phyloP scores from a whole-genome alignment of 2,113 vertebrate species.

The Ptilorrhoa leucosticta region DNA sequence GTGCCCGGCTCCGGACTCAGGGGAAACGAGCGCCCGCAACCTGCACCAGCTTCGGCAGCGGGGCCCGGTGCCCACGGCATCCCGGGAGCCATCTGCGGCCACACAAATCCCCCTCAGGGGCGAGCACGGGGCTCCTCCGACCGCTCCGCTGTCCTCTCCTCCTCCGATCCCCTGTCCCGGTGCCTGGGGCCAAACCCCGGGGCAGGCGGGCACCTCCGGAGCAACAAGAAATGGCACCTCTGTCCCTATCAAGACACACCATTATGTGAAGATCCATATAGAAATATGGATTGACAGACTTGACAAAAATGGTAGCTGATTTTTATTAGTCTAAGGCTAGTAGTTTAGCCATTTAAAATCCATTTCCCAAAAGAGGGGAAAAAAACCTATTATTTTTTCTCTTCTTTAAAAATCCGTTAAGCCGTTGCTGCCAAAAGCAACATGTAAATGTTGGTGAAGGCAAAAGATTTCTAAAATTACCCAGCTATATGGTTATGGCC shows the following conservation, averaged over 20 bases:
- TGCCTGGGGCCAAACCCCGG: background rate
- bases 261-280: slow-evolving; percentile 69
- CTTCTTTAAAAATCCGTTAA: slow-evolving; percentile 77
- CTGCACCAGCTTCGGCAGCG: background rate
- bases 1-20: background rate
- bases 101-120: background rate
- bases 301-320: slow-evolving; percentile 72
- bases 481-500: slow-evolving; percentile 73
- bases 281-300: slow-evolving; percentile 71
- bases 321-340: slow-evolving; percentile 81
- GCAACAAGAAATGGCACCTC: slow-evolving; percentile 59
- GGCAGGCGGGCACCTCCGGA: background rate
- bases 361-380: slow-evolving; percentile 78
- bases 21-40: background rate
- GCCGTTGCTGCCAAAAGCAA: slow-evolving; percentile 78
- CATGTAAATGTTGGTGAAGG: slow-evolving; percentile 78
- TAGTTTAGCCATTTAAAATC: slow-evolving; percentile 81
- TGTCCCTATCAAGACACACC: slow-evolving; percentile 61
- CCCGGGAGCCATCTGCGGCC: background rate
- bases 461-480: slow-evolving; percentile 75
- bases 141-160: background rate
- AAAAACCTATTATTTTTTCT: slow-evolving; percentile 73
- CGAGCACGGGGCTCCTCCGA: background rate
- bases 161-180: background rate
- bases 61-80: background rate